Conservation (phyloP, 2,797 vertebrate genomes). For the Sternotherus odoratus region DNA sequence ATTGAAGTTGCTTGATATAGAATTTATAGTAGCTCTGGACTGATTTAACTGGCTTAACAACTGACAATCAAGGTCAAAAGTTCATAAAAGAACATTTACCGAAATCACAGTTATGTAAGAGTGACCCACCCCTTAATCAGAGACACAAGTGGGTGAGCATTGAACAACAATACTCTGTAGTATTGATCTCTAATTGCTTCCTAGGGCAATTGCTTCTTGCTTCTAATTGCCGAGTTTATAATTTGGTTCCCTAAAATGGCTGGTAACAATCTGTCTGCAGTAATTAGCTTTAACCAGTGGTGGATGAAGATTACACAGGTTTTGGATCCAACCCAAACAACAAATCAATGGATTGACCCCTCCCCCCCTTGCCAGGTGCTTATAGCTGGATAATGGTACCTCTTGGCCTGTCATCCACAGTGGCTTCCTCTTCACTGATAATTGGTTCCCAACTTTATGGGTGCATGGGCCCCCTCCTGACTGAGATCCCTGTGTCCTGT, state of each 20-base stretch:
- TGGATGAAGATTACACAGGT: not conserved
- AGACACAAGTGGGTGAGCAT: not conserved
- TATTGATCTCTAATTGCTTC: not conserved
- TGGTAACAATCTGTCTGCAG: not conserved
- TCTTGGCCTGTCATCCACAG: not conserved
- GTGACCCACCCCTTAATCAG: not conserved
- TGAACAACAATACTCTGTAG: not conserved
- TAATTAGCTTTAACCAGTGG: not conserved
- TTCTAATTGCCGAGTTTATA: not conserved
- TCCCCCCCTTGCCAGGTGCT: too few species aligned
- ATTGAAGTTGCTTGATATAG: not conserved
- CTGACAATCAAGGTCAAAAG: not conserved
- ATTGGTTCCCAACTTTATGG: not conserved
- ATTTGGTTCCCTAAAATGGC: not conserved
- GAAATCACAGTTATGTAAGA: not conserved
- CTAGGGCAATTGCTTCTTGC: not conserved
- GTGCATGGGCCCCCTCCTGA: not conserved
- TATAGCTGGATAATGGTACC: too few species aligned
- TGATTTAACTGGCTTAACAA: not conserved
- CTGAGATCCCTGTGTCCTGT: not conserved
- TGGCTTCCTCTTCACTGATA: too few species aligned
- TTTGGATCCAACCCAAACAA: not conserved
- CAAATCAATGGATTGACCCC: not conserved
- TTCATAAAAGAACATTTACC: not conserved
- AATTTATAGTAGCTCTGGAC: not conserved